Evolutionary conservation across 2,113 vertebrate genomes (phyloP).

Genomic region (Chlorodrepanis virens): DNA sequence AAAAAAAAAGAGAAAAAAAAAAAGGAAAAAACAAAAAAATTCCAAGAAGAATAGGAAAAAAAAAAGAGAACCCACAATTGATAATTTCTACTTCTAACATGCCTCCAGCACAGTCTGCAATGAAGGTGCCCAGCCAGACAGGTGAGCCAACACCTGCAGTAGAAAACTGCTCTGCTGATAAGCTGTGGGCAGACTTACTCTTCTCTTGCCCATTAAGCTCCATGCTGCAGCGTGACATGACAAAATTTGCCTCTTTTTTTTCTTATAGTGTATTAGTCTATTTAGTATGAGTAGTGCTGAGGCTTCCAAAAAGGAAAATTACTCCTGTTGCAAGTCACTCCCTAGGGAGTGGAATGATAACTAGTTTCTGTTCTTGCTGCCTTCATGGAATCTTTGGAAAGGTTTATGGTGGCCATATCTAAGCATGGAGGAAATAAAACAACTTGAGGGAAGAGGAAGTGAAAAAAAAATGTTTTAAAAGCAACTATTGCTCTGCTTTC

Average conservation of each 20-base stretch:
- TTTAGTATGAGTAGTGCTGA: background rate
- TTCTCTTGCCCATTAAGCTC: background rate
- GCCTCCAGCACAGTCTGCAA: background rate
- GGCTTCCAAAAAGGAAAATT: background rate
- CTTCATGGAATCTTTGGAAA: background rate
- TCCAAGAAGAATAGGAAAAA: too few species aligned
- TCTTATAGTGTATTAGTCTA: background rate
- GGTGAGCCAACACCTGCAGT: background rate
- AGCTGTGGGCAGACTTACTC: background rate
- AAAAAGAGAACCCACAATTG: background rate
- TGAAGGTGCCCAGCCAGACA: background rate
- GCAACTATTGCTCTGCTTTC: background rate
- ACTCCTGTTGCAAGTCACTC: background rate
- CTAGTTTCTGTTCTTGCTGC: background rate
- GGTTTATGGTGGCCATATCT: background rate
- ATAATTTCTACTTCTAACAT: background rate
- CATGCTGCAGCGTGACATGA: background rate
- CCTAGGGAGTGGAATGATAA: background rate
- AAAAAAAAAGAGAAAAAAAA: background rate
- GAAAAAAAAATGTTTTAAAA: background rate
- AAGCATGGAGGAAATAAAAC: background rate
- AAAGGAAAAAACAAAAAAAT: background rate
- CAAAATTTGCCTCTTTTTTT: background rate
- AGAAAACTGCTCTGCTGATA: background rate
- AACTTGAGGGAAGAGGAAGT: background rate